Evolutionary conservation across 2,797 vertebrate genomes (phyloP), one percentile per base, ranked within the genome.

Genomic region (Rhynchotus rufescens): DNA sequence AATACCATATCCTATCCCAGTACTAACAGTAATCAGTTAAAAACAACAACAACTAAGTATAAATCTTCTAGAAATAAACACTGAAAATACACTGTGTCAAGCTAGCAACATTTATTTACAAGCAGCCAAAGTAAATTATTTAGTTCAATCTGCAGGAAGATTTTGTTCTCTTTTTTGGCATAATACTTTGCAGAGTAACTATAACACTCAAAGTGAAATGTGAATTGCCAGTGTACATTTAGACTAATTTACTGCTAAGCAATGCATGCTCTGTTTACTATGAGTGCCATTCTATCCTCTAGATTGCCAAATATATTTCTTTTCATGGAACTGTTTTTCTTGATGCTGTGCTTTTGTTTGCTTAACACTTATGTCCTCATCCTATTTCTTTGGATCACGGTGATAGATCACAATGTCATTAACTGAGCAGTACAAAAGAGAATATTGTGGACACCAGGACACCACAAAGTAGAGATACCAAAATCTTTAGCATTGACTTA

Each of bases 41-140:
- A 62, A 75, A 78, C 21, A 5, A 54, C 59, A 19, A 5, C 21
- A 87, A 16, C 6, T 32, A 74, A 57, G 10, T 56, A 62, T n/a
- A 57, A 72, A 3, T 3, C 54, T 78, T 28, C 28, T 25, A 73
- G 62, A 92, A 88, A 75, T 47, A 75, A 89, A 75, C 60, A 40
- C 66, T 80, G 44, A 79, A 92, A 92, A 79, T 17, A 36, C 51
- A 38, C 3, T 52, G 32, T 45, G 71, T 60, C 92, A 95, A 85
- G 51, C 59, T 42, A 79, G 34, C 28, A 91, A 66, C 8, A 6
- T 36, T 65, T 85, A 65, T n/a, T 74, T 68, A 45, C 51, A 67
- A 72, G 60, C 51, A 95, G 51, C 2, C 34, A 38, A 81, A 92
- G 67, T 47, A 79, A 93, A 84, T 86, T 65, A 36, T 91, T 83